Base-by-base conservation (phyloP, 1,140 invertebrate genomes). In the Aphis craccivora region DNA sequence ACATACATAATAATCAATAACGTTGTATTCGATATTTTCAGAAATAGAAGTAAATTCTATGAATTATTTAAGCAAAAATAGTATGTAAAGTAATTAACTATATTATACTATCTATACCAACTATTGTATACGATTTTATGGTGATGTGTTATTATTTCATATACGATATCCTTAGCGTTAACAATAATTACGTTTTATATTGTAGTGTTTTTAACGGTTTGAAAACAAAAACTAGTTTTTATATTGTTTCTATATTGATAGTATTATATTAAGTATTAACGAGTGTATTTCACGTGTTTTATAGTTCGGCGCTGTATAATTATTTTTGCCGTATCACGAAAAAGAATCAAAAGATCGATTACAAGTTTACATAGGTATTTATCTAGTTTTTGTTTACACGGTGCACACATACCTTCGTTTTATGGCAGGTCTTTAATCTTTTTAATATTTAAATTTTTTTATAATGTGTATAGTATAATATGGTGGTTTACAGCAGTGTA, bases 391-490 rank as follows among this genome's bases (percentile, higher is more conserved):
- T 88, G 45, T 88, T 51, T 51, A 51, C 43, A 86, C 84, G 25
- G 37, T 43, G 0, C 5, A n/a, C 30, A 45, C 43, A 51, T 51
- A 51, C n/a, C 11, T 51, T 30, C 48, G 87, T 89, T 89, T 89
- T 89, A 89, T 89, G 18, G 35, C 30, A 1, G 45, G n/a, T 25
- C 30, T 88, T 51, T 88, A 88, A 88, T 88, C 43, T 88, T n/a
- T 51, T 23, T 9, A 51, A 51, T 88, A 88, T 88, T 88, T 88
- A 88, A 88, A 88, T 88, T 88, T 51, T 40, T 83, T n/a, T 76
- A 76, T 76, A 76, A 76, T 76, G 30, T 7, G 30, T 76, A 76
- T 67, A 67, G 30, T 30, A n/a, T n/a, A 67, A 67, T 76, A n/a
- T n/a, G 60, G 60, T 76, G n/a, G 48, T 51, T 51, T 37, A 83